phyloP scores from a whole-genome alignment of 2,888 invertebrate genomes.

The Drosophila mayaguana region DNA sequence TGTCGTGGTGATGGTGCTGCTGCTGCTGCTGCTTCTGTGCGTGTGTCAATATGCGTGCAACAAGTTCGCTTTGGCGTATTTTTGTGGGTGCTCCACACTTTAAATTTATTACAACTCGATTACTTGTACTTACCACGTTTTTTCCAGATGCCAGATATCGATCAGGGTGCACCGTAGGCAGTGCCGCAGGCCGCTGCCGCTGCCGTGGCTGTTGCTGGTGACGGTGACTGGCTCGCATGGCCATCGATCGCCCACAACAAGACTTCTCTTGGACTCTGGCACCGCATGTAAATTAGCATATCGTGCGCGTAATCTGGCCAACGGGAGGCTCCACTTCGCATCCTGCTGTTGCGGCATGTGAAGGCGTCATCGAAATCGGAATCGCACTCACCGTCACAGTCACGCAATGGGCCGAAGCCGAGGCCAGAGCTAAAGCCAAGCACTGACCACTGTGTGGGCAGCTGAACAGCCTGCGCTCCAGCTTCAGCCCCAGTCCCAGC shows the following conservation, averaged over 20 bases:
- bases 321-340: conserved; percentile 71
- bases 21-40: conserved; percentile 53
- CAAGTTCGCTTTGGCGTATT: conserved; percentile 63
- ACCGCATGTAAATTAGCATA: conserved; percentile 79
- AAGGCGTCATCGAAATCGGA: conserved; percentile 72
- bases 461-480: conserved; percentile 40
- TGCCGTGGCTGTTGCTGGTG: not conserved
- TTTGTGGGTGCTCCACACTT: conserved; percentile 79
- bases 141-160: conserved; percentile 70
- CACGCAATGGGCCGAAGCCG: conserved; percentile 8
- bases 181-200: conserved; percentile 18
- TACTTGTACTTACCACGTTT: conserved; percentile 81
- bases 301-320: conserved; percentile 79
- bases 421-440: conserved; percentile 27
- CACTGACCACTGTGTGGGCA: conserved; percentile 78
- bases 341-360: conserved; percentile 79
- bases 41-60: conserved; percentile 80
- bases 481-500: conserved; percentile 23
- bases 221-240: conserved; percentile 37
- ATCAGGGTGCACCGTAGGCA: conserved; percentile 60
- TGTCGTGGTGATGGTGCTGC: too few relatives aligned
- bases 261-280: conserved; percentile 33
- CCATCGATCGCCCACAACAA: conserved; percentile 69
- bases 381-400: conserved; percentile 20
- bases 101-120: conserved; percentile 81